Conservation (phyloP, 2,888 invertebrate genomes). For the Oligia fasciuncula region DNA sequence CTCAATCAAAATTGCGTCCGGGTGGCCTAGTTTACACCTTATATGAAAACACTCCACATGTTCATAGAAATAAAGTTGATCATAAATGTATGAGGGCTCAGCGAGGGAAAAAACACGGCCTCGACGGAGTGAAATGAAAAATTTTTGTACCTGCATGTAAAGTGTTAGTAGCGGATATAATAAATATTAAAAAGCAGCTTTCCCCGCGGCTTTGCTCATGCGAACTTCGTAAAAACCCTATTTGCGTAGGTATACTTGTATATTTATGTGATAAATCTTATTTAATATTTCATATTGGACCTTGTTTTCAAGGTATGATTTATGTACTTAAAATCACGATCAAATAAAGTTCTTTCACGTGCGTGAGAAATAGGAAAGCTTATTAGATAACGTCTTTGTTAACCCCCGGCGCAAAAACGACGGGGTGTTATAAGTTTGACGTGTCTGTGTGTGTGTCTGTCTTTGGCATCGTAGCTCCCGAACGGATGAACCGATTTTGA, state of each 20-base stretch:
- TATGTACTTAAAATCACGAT: conserved; percentile 16
- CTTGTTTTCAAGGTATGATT: conserved; percentile 20
- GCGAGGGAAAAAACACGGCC: conserved; percentile 23
- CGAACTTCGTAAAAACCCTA: conserved; percentile 22
- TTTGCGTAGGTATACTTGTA: conserved; percentile 25
- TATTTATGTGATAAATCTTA: conserved; percentile 45
- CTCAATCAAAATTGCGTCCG: not conserved
- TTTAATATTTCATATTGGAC: conserved; percentile 34
- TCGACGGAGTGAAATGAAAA: conserved; percentile 44
- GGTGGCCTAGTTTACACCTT: conserved; percentile 5
- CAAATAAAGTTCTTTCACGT: not conserved
- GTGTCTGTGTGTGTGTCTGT: too few species aligned
- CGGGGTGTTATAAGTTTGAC: too few species aligned
- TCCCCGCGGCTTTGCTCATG: conserved; percentile 25
- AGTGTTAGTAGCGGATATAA: conserved; percentile 46
- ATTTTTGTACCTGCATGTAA: conserved; percentile 27
- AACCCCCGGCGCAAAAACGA: too few species aligned
- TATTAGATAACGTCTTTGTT: not conserved
- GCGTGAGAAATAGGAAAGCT: not conserved
- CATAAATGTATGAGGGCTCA: conserved; percentile 30
- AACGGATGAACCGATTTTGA: too few species aligned
- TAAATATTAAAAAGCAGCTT: conserved; percentile 56
- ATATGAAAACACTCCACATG: conserved; percentile 1
- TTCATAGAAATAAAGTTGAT: conserved; percentile 37
- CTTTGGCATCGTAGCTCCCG: too few species aligned